Conservation (phyloP, 2,888 invertebrate species). For the Epirrita christyi region DNA sequence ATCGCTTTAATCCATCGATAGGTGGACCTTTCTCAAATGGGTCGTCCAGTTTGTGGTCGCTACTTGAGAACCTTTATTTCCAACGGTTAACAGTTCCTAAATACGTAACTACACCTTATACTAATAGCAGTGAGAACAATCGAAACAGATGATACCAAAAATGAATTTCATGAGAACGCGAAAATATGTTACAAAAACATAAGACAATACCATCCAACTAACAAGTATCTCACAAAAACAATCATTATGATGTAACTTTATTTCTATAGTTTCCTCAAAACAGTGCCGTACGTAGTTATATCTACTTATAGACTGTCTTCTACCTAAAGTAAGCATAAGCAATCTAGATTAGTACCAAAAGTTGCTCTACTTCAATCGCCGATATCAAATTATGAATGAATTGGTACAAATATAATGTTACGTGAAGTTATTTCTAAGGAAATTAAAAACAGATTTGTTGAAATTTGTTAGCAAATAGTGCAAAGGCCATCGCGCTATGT, state of each 20-base stretch:
- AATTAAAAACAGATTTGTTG: conserved; percentile 2
- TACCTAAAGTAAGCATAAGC: neutral
- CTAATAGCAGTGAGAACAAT: neutral
- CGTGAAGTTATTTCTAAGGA: conserved; percentile 9
- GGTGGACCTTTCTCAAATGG: too few species aligned
- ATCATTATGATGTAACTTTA: conserved; percentile 6
- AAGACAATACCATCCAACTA: too few species aligned
- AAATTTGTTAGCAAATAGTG: conserved; percentile 2
- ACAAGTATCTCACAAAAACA: too few species aligned
- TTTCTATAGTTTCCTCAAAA: neutral
- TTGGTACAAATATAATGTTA: conserved; percentile 22
- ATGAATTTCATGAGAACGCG: too few species aligned
- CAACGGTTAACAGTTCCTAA: too few species aligned
- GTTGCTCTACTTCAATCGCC: conserved; percentile 27
- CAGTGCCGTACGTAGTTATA: neutral
- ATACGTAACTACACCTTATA: too few species aligned
- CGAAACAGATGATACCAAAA: too few species aligned
- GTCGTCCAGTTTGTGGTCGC: too few species aligned
- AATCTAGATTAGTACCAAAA: conserved; percentile 13
- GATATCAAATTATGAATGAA: conserved; percentile 33
- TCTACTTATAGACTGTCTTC: too few species aligned
- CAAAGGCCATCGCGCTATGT: neutral
- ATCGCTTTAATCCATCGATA: too few species aligned
- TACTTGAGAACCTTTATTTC: too few species aligned
- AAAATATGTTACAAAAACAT: too few species aligned